Evolutionary conservation across 1,140 invertebrate genomes (phyloP).

Genomic region (Lycorma delicatula): DNA sequence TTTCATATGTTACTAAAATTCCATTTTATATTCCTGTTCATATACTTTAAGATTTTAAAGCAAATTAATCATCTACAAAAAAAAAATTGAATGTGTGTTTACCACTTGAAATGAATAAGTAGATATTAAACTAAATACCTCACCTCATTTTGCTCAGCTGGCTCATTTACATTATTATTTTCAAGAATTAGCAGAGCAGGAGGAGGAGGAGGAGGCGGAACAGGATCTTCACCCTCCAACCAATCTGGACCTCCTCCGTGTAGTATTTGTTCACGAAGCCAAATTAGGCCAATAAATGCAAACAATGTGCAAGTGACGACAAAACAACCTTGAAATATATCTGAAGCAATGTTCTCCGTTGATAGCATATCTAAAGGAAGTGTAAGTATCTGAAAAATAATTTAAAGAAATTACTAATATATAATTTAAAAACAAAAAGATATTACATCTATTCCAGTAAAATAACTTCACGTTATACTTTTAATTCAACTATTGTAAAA

Average conservation of each 20-base stretch:
- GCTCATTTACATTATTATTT: slow-evolving; percentile 27
- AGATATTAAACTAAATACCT: not conserved
- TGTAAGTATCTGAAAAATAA: slow-evolving; percentile 53
- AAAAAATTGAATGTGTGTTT: not conserved
- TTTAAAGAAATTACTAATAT: too few relatives aligned
- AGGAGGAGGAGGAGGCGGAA: slow-evolving; percentile 29
- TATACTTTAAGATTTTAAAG: too few relatives aligned
- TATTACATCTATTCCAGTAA: too few relatives aligned
- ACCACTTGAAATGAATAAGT: not conserved
- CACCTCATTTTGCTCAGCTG: slow-evolving; percentile 10
- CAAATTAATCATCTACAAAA: not conserved
- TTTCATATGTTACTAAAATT: too few relatives aligned
- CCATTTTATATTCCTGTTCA: too few relatives aligned
- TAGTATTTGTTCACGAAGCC: slow-evolving; percentile 95
- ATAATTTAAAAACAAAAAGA: too few relatives aligned
- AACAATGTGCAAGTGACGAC: slow-evolving; percentile 94
- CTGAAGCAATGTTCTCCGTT: slow-evolving; percentile 83
- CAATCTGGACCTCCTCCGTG: slow-evolving; percentile 95
- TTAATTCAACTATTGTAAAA: too few relatives aligned
- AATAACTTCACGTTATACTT: too few relatives aligned
- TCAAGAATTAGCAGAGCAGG: slow-evolving; percentile 24
- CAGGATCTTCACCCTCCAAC: slow-evolving; percentile 54
- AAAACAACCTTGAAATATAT: slow-evolving; percentile 93
- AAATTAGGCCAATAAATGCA: slow-evolving; percentile 93
- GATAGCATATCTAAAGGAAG: slow-evolving; percentile 88